Percentiles rank a stretch among this genome's conserved stretches.
Evolutionary conservation across 2,113 vertebrate species (phyloP).

Genomic region (Dendropsophus ebraccatus): DNA sequence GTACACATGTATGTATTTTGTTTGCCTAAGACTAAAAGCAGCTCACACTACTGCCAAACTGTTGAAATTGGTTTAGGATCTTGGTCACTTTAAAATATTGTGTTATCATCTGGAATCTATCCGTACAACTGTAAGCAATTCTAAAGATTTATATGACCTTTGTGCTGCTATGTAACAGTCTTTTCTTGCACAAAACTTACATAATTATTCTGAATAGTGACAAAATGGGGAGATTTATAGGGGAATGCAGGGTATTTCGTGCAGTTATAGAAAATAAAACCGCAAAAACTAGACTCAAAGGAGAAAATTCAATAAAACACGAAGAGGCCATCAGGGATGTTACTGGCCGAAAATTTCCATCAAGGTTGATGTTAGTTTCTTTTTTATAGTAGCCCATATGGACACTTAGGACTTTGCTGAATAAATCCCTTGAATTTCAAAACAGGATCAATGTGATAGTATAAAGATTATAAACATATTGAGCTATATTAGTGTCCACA

Average conservation of each 20-base stretch:
- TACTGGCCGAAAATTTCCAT: conserved; percentile 37
- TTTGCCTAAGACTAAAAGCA: neutral
- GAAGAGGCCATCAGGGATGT: conserved; percentile 39
- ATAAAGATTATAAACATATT: conserved; percentile 40
- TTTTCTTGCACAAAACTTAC: conserved; percentile 27
- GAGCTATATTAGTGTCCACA: neutral
- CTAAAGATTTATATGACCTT: conserved; percentile 34
- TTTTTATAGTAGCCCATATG: conserved; percentile 26
- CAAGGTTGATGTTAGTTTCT: conserved; percentile 25
- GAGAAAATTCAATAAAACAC: conserved; percentile 42
- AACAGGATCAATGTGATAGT: conserved; percentile 23
- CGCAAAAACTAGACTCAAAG: conserved; percentile 37
- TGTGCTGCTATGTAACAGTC: conserved; percentile 13
- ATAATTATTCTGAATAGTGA: conserved; percentile 40
- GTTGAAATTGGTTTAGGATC: neutral
- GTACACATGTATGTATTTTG: neutral
- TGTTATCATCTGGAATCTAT: conserved; percentile 12
- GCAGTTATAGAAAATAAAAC: conserved; percentile 30
- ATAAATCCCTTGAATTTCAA: conserved; percentile 34
- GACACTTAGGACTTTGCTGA: conserved; percentile 28
- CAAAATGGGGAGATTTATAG: conserved; percentile 39
- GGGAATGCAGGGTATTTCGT: conserved; percentile 29
- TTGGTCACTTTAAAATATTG: conserved; percentile 26
- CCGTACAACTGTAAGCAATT: conserved; percentile 2
- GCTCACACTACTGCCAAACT: neutral